These are phyloP conservation scores for Pachypeltis micranthus DNA, from an alignment of 1,140 invertebrate genomes.

Conservation along the genomic window DNA sequence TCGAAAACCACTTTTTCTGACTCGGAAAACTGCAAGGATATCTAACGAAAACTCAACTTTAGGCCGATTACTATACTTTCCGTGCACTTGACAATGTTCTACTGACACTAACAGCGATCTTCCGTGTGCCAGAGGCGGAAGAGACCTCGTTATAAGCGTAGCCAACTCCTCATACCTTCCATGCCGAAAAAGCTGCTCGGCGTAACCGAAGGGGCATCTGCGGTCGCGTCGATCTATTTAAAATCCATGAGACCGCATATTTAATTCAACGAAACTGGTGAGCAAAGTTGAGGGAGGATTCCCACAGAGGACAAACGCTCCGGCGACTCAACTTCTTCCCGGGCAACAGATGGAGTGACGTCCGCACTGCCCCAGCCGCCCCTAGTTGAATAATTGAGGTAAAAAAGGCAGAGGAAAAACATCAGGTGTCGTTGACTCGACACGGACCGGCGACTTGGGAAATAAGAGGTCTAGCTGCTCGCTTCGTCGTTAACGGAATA, in stretches of 20 bases:
- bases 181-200: too few species aligned
- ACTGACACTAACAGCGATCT: too few species aligned
- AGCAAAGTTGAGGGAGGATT: not conserved
- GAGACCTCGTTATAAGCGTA: too few species aligned
- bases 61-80: too few species aligned
- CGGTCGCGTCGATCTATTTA: not conserved
- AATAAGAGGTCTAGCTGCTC: not conserved
- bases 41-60: too few species aligned
- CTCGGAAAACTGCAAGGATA: too few species aligned
- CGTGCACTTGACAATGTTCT: too few species aligned
- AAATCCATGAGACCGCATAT: not conserved
- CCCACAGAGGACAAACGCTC: not conserved
- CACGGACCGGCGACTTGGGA: not conserved
- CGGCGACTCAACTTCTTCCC: not conserved
- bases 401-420: not conserved
- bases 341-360: not conserved
- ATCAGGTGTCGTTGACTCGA: not conserved
- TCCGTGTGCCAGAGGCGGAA: too few species aligned
- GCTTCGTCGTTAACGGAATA: not conserved
- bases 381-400: too few species aligned
- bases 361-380: not conserved
- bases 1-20: too few species aligned
- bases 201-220: too few species aligned
- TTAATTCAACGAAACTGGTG: not conserved
- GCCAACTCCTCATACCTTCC: too few species aligned